These are phyloP conservation scores for Eustalomyia histrio DNA, from an alignment of 2,888 invertebrate species.

Conservation along the genomic window DNA sequence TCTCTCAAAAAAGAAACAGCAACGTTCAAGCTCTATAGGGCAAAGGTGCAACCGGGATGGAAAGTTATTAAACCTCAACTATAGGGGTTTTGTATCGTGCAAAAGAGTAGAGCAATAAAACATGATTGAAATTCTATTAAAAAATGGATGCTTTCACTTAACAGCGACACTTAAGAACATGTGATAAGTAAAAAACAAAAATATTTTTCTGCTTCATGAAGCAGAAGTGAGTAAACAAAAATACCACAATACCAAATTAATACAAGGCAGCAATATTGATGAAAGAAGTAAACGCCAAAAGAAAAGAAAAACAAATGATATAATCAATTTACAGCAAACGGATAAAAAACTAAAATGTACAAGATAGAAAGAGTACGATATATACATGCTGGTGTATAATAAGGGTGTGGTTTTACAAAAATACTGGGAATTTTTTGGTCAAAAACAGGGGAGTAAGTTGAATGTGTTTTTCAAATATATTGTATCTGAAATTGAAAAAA, in stretches of 20 bases:
- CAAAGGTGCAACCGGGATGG: conserved; percentile 41
- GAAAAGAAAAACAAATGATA: conserved; percentile 14
- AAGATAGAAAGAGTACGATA: conserved; percentile 59
- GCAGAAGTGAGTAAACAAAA: conserved; percentile 30
- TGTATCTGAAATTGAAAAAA: conserved; percentile 42
- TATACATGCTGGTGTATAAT: background rate
- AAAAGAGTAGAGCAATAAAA: conserved; percentile 59
- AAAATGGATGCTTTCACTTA: conserved; percentile 76
- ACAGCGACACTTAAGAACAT: conserved; percentile 66
- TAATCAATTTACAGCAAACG: conserved; percentile 19
- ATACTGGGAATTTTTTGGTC: conserved; percentile 72
- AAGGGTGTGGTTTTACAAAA: conserved; percentile 70
- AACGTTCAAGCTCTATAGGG: conserved; percentile 6
- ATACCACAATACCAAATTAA: background rate
- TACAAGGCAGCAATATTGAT: background rate
- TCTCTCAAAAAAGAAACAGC: conserved; percentile 3
- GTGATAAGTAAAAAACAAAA: background rate
- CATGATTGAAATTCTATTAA: conserved; percentile 62
- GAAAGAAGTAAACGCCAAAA: background rate
- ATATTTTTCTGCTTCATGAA: conserved; percentile 40
- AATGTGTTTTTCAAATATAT: conserved; percentile 32
- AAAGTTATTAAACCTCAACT: conserved; percentile 45
- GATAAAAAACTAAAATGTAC: background rate
- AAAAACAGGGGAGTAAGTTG: background rate
- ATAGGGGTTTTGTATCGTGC: conserved; percentile 18